A percentile compares a stretch with the other conserved stretches of the same genome.
These are phyloP conservation scores for Agrypnia vestita DNA, from an alignment of 1,140 invertebrate species.

Conservation along the genomic window DNA sequence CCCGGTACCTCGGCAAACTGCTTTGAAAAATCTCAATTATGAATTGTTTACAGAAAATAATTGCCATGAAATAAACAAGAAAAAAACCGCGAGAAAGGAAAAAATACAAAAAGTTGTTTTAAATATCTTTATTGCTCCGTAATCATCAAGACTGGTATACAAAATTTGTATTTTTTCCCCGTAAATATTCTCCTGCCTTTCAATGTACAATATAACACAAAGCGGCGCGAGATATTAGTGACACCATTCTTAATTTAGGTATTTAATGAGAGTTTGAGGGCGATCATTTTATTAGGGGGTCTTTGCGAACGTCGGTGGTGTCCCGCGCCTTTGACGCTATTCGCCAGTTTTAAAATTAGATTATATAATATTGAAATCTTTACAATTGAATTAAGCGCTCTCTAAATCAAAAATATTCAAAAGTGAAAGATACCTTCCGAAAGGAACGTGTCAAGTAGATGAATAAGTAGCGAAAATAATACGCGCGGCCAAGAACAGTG, in stretches of 20 bases:
- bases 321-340: not conserved
- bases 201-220: no score
- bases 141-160: no score
- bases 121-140: no score
- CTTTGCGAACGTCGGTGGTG: not conserved
- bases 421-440: slow-evolving; percentile 8
- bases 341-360: slow-evolving; percentile 21
- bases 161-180: no score
- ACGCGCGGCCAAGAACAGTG: not conserved
- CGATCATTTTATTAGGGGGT: slow-evolving; percentile 11
- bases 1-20: no score
- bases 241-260: not conserved
- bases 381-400: slow-evolving; percentile 30
- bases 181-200: no score
- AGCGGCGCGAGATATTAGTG: no score
- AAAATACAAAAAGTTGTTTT: no score
- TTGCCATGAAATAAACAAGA: no score
- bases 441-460: slow-evolving; percentile 18
- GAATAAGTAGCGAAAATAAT: slow-evolving; percentile 25
- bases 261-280: slow-evolving; percentile 6
- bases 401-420: slow-evolving; percentile 6
- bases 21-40: no score
- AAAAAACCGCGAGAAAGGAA: no score
- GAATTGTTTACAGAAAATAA: no score
- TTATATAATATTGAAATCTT: slow-evolving; percentile 21